Percentiles rank a stretch among this genome's conserved stretches.
Conservation (phyloP, 2,113 vertebrate species). For the Lagopus leucura region DNA sequence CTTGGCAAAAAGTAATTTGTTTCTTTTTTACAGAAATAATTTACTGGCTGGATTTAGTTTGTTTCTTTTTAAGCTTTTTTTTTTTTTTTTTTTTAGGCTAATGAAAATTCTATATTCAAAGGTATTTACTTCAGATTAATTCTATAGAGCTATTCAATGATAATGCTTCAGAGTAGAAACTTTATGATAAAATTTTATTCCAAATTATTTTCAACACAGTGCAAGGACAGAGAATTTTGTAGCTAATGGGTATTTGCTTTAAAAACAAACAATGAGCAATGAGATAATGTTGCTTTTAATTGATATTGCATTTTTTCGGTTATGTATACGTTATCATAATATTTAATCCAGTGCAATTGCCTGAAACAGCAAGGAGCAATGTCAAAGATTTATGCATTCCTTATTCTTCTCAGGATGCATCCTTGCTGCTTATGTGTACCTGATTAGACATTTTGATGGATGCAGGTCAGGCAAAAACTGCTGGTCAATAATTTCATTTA, state of each 20-base stretch:
- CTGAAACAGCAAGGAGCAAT: slow-evolving; percentile 23
- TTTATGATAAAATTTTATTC: neutral
- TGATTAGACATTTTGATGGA: slow-evolving; percentile 67
- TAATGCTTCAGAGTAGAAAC: neutral
- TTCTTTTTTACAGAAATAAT: neutral
- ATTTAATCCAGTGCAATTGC: neutral
- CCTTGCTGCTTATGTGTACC: slow-evolving; percentile 49
- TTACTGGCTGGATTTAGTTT: neutral
- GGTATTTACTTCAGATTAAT: neutral
- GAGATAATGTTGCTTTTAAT: neutral
- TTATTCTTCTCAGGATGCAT: slow-evolving; percentile 12
- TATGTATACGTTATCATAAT: neutral
- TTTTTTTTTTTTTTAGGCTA: neutral
- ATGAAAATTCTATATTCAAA: neutral
- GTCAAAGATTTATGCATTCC: slow-evolving; percentile 40
- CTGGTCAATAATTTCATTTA: slow-evolving; percentile 66
- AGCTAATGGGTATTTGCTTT: neutral
- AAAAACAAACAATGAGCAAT: neutral
- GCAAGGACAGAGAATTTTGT: neutral
- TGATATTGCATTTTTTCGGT: neutral
- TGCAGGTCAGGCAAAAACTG: slow-evolving; percentile 56
- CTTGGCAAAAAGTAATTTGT: neutral
- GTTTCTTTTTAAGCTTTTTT: neutral
- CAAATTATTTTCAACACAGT: neutral
- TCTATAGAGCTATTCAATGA: neutral